Base-by-base conservation (phyloP, 1,140 invertebrate species). In the Psilanteris sp. region DNA sequence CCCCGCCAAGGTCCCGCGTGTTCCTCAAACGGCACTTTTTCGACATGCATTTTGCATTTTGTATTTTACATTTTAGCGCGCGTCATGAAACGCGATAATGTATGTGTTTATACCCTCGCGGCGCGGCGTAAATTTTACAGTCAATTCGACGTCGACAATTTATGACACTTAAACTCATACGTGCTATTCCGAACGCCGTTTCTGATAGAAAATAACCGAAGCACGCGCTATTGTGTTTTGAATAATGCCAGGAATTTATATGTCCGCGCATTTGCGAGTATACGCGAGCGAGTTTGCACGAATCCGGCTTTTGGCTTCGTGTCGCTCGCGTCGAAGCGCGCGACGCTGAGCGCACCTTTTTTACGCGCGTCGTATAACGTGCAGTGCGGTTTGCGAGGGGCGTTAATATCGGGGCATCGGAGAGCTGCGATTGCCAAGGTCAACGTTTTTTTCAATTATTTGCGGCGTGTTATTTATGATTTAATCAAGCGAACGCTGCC, bases 121-220 rank as follows among this genome's bases (percentile, higher is more conserved):
- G 14, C 14, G 3, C 31, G 32, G n/a, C n/a, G 48, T 29, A 39
- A 67, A 46, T 67, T 55, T 66, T 64, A 54, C 44, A 52, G 46
- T 64, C 61, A 54, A 64, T 64, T 52, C 37, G 36, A 64, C 44
- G 46, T 46, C 61, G 37, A 26, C 18, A 52, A 64, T 64, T 52
- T 64, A 64, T 44, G 61, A 18, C 61, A 43, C 61, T 64, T 64
- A 50, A 54, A 44, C 61, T 43, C 44, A 36, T 52, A 64, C 61
- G 36, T 29, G 46, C 44, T 64, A 52, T 64, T 34, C 59, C 46
- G 43, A 54, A 54, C 36, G 13, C 15, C 14, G 6, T 13, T 50
- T 22, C 46, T 16, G 18, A 52, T 64, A 52, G 61, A 52, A 64
- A 64, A 64, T 62, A 62, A 62, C 26, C 10, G 20, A 37, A 31